These are phyloP conservation scores for Hemiprocne comata DNA, from an alignment of 2,113 vertebrate species.

Conservation along the genomic window DNA sequence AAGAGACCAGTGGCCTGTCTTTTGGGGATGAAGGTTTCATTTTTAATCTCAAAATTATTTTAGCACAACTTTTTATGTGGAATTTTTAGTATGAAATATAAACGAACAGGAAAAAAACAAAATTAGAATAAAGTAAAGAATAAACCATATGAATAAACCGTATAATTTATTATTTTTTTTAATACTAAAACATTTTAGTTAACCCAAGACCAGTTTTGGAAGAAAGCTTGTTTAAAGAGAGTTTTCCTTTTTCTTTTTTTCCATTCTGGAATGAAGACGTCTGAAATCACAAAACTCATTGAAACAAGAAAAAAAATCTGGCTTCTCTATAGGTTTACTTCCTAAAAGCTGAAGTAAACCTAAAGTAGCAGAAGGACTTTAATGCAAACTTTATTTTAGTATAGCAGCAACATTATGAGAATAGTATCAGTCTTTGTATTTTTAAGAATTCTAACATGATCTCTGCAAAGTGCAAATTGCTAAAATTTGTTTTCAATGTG, in stretches of 20 bases:
- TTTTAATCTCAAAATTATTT: conserved; percentile 6
- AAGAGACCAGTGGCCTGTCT: conserved; percentile 33
- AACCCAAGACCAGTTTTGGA: neutral
- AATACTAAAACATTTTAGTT: no score
- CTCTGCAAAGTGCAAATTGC: neutral
- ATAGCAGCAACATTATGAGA: neutral
- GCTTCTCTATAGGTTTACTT: neutral
- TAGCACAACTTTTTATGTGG: neutral
- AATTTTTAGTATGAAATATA: neutral
- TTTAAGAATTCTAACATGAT: neutral
- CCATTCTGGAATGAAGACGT: neutral
- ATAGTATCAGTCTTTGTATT: neutral
- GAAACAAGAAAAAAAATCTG: neutral
- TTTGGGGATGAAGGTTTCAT: neutral
- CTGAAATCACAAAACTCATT: neutral
- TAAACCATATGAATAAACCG: no score
- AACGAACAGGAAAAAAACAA: neutral
- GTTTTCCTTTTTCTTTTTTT: neutral
- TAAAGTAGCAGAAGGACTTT: conserved; percentile 21
- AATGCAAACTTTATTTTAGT: conserved; percentile 19
- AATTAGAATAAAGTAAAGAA: neutral
- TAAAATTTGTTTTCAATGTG: neutral
- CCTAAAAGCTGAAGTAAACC: conserved; percentile 2
- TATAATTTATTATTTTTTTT: no score
- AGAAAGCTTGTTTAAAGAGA: neutral